A percentile compares a stretch with the other conserved stretches of the same genome.
Evolutionary conservation across 2,113 vertebrate species (phyloP).

Genomic region (Laticauda colubrina): DNA sequence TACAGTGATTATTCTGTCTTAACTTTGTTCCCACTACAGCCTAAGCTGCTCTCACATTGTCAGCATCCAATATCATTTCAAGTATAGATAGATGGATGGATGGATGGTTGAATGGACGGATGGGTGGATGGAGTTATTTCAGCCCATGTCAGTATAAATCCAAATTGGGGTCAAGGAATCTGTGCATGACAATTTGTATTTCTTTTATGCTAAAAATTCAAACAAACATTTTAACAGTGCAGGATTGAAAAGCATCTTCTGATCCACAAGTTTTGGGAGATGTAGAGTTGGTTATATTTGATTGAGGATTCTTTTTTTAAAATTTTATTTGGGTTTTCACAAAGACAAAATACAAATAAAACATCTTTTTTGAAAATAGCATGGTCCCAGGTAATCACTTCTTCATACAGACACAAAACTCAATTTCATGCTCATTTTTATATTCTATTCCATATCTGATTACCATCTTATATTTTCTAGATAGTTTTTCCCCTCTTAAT

Average conservation of each 20-base stretch:
- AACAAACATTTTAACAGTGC: neutral
- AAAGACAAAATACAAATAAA: too few species aligned
- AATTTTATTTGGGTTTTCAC: too few species aligned
- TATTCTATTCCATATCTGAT: too few species aligned
- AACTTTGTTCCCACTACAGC: neutral
- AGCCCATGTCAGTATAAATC: neutral
- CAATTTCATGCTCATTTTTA: too few species aligned
- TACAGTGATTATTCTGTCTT: neutral
- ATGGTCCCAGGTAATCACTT: too few species aligned
- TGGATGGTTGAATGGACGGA: neutral
- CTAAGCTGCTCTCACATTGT: neutral
- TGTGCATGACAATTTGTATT: neutral
- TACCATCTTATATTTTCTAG: too few species aligned
- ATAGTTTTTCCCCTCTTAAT: too few species aligned
- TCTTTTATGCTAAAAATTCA: neutral
- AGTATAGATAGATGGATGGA: neutral
- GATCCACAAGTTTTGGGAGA: neutral
- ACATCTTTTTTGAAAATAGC: too few species aligned
- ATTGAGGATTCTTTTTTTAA: neutral
- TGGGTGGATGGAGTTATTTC: neutral
- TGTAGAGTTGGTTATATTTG: neutral
- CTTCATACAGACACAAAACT: too few species aligned
- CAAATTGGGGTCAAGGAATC: neutral
- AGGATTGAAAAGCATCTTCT: neutral
- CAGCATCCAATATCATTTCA: neutral